Base-by-base conservation (phyloP, 1,140 invertebrate genomes). In the Metaphire vulgaris region DNA sequence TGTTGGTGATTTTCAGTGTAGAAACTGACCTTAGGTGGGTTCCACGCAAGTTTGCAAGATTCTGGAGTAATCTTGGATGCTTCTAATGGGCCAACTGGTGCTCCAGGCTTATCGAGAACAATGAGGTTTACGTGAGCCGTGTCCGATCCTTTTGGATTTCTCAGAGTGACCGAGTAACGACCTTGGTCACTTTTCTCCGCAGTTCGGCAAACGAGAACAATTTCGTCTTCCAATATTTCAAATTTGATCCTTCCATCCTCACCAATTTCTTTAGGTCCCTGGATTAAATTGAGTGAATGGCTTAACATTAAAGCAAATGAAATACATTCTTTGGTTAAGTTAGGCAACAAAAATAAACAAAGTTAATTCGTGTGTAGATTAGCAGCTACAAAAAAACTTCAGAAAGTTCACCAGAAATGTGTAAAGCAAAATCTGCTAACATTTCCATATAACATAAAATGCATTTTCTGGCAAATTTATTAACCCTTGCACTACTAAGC, bases 31-130 rank as follows among this genome's bases (percentile, higher is more conserved):
- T 84, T 83, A 41, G 96, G 95, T 81, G 94, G 91, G 86, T 92
- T 93, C 97, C 97, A 99, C 0, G 91, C 91, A 33, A 99, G 87
- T 0, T 93, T 92, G 83, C n/a, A n/a, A n/a, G n/a, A n/a, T n/a
- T n/a, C n/a, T n/a, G n/a, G n/a, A n/a, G n/a, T n/a, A n/a, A n/a
- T 96, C 81, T 99, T 95, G 30, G 90, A 92, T 0, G 93, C 92
- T 80, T 96, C 94, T 71, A 98, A 84, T 70, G 96, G 96, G 64
- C 94, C 96, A 85, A 92, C 90, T 30, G 95, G 95, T 79, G 92
- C 91, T 34, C 90, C 90, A 74, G 96, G 96, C 85, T 87, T 82
- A 89, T 90, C 91, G 75, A 92, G 90, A 73, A 92, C 90, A 74
- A 90, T 87, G 69, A 96, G 93, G 85, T 91, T 92, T 87, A 96